phyloP scores from a whole-genome alignment of 1,140 invertebrate genomes.

The Aphidius ervi region DNA sequence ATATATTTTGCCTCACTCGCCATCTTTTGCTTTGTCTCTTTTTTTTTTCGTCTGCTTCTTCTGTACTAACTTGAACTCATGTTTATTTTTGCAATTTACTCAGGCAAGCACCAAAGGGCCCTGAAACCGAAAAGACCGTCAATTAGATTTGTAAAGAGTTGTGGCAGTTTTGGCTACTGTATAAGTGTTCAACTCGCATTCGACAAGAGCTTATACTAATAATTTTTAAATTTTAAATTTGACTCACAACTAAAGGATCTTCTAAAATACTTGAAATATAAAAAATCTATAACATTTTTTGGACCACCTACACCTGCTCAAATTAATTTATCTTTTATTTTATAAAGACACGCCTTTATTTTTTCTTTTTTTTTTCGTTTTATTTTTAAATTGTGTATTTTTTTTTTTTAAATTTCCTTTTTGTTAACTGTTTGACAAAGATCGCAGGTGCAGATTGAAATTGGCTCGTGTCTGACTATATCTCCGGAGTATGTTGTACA shows the following conservation, averaged over 20 bases:
- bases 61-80: constrained; percentile 24
- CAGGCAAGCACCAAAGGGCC: constrained; percentile 25
- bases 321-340: background rate
- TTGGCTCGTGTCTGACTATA: too few species aligned
- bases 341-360: background rate
- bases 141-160: constrained; percentile 48
- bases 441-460: constrained; percentile 40
- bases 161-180: constrained; percentile 47
- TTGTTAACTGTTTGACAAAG: constrained; percentile 22
- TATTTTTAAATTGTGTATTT: background rate
- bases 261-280: background rate
- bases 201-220: constrained; percentile 5
- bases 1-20: too few species aligned
- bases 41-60: constrained; percentile 19
- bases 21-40: constrained; percentile 18
- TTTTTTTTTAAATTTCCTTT: constrained; percentile 5
- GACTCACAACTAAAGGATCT: constrained; percentile 17
- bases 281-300: too few species aligned
- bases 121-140: constrained; percentile 37
- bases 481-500: too few species aligned
- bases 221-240: background rate
- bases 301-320: background rate
- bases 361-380: background rate
- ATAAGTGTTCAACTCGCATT: constrained; percentile 39
- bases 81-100: constrained; percentile 54